A percentile compares a stretch with the other conserved stretches of the same genome.
Evolutionary conservation across 2,797 vertebrate species (phyloP).

Genomic region (Enteromius unitaeniatus): DNA sequence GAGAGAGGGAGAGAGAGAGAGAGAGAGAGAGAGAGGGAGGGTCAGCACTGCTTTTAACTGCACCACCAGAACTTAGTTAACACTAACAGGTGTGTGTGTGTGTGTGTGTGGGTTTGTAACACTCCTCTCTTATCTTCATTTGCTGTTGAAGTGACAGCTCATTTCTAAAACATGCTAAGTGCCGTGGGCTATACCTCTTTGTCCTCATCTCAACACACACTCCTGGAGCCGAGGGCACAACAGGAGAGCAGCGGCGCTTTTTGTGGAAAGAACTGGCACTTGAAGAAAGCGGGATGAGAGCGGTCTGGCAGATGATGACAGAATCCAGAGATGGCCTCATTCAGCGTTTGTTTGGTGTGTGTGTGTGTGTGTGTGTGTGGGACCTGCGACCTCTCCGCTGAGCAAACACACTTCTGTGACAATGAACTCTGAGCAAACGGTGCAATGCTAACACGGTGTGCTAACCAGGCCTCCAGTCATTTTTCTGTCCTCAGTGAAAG

Average conservation of each 20-base stretch:
- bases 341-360: not conserved
- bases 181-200: constrained; percentile 13
- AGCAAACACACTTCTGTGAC: constrained; percentile 27
- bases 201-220: constrained; percentile 19
- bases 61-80: not conserved
- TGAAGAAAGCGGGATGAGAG: constrained; percentile 55
- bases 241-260: constrained; percentile 34
- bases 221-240: not conserved
- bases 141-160: constrained; percentile 40
- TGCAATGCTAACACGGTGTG: not conserved
- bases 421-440: constrained; percentile 30
- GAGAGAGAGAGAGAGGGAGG: too few species aligned
- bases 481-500: not conserved
- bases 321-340: constrained; percentile 3
- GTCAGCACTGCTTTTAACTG: not conserved
- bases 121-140: constrained; percentile 3
- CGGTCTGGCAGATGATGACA: constrained; percentile 53
- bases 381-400: not conserved
- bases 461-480: not conserved
- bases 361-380: not conserved
- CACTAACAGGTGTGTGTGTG: not conserved
- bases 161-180: constrained; percentile 36
- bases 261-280: constrained; percentile 49
- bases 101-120: not conserved
- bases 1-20: too few species aligned